Evolutionary conservation across 2,888 invertebrate genomes (phyloP).

Genomic region (Plemyria rubiginata): DNA sequence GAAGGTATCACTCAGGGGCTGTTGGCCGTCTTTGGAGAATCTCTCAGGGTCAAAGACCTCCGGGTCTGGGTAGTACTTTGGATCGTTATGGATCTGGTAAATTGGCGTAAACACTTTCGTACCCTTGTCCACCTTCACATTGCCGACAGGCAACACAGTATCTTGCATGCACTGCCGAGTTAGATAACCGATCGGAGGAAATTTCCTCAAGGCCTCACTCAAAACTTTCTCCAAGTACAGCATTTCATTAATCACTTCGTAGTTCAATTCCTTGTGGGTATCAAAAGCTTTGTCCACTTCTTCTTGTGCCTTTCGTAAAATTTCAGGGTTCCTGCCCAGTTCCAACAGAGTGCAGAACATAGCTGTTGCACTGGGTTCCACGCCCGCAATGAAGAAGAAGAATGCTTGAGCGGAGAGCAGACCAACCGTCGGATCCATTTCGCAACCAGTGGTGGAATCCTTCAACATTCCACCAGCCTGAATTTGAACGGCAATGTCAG

Average conservation of each 20-base stretch:
- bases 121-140: conserved; percentile 61
- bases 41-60: too few relatives aligned
- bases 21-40: too few relatives aligned
- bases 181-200: conserved; percentile 62
- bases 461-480: too few relatives aligned
- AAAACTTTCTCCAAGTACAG: conserved; percentile 47
- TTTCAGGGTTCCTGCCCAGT: conserved; percentile 49
- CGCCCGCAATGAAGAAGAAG: conserved; percentile 55
- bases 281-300: conserved; percentile 41
- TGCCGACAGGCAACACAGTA: conserved; percentile 60
- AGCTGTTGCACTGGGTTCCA: conserved; percentile 52
- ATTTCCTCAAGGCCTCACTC: conserved; percentile 57
- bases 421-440: conserved; percentile 54
- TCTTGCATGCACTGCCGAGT: conserved; percentile 54
- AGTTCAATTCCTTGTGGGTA: too few relatives aligned
- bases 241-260: conserved; percentile 34
- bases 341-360: conserved; percentile 45
- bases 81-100: conserved; percentile 41
- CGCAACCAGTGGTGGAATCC: too few relatives aligned
- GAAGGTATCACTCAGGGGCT: too few relatives aligned
- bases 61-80: too few relatives aligned
- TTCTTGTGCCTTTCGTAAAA: conserved; percentile 45
- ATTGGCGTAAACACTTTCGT: conserved; percentile 59
- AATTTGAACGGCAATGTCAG: too few relatives aligned
- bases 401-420: conserved; percentile 43